phyloP scores from a whole-genome alignment of 1,140 invertebrate genomes.

The Formica selysi region DNA sequence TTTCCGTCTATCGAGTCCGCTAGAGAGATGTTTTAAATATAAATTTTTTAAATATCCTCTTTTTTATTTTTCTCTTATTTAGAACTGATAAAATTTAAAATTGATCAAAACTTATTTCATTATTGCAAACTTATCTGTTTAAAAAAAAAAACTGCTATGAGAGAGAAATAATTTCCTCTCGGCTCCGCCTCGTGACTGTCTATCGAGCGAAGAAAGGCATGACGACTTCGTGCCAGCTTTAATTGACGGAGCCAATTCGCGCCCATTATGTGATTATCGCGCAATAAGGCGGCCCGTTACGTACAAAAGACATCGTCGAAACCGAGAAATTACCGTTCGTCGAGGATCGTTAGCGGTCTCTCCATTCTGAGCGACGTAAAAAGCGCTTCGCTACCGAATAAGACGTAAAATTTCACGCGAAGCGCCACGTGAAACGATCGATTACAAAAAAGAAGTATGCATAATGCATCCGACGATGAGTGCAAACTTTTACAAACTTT shows the following conservation, averaged over 20 bases:
- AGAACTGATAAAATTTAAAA: neutral
- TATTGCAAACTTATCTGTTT: neutral
- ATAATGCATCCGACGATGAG: slow-evolving; percentile 32
- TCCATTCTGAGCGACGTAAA: neutral
- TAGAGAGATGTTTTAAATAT: neutral
- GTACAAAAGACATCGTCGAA: slow-evolving; percentile 45
- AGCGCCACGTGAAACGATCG: slow-evolving; percentile 32
- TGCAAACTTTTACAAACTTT: neutral
- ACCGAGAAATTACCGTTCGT: slow-evolving; percentile 27
- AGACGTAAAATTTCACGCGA: slow-evolving; percentile 3
- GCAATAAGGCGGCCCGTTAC: slow-evolving; percentile 27
- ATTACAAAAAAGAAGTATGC: neutral
- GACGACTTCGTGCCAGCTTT: slow-evolving; percentile 47
- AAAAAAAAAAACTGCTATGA: neutral
- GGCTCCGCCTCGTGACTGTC: neutral
- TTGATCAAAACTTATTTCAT: neutral
- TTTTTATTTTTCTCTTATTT: neutral
- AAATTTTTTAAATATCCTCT: neutral
- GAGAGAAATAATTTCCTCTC: slow-evolving; percentile 16
- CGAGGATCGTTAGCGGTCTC: slow-evolving; percentile 35
- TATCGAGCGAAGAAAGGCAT: neutral
- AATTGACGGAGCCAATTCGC: slow-evolving; percentile 60
- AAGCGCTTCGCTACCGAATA: slow-evolving; percentile 23
- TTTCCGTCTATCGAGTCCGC: slow-evolving; percentile 3
- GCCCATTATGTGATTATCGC: slow-evolving; percentile 60